Base-by-base conservation (phyloP, 2,113 vertebrate genomes). In the Tragelaphus buxtoni region DNA sequence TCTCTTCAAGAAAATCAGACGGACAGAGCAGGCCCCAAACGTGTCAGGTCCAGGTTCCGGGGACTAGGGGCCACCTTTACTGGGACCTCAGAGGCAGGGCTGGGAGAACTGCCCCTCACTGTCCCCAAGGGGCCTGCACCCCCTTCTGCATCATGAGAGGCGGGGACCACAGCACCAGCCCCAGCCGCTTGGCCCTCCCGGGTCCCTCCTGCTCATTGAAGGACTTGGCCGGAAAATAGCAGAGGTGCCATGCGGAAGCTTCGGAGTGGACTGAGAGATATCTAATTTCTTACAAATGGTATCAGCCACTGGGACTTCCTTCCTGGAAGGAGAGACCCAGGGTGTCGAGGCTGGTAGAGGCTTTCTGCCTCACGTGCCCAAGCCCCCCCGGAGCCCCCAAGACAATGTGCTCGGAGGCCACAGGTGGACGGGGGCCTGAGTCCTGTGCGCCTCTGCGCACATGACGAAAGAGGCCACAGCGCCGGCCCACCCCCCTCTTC, bases 331-430 rank as follows among this genome's bases (percentile, higher is more conserved):
- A 74, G 30, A 51, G 92, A 56, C 26, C 26, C 2, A 18, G 12
- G 65, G 32, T 9, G 11, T 24, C 2, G 0, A 11, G 32, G 9
- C 7, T 39, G 9, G 16, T 0, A 7, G 32, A 5, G 1, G 24
- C 4, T 14, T 17, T n/a, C 72, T 18, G 49, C 45, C 20, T 14
- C 3, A 1, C 17, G 28, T 18, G 63, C 20, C 88, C 4, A 3
- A 7, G 22, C 20, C 51, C 35, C 56, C 45, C n/a, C 10, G 0
- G n/a, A 69, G 42, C 0, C 26, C n/a, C 49, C 1, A 0, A 10
- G 51, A 9, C 53, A 47, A 3, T 20, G 49, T 0, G 8, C 65
- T 32, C 35, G 11, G 35, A 42, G 17, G 60, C 61, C 39, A 42
- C 55, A 3, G 1, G n/a, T 7, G 11, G 69, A 5, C 0, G 0